A percentile compares a stretch with the other conserved stretches of the same genome.
phyloP scores from a whole-genome alignment of 2,888 invertebrate genomes.

The Crocallis elinguaria region DNA sequence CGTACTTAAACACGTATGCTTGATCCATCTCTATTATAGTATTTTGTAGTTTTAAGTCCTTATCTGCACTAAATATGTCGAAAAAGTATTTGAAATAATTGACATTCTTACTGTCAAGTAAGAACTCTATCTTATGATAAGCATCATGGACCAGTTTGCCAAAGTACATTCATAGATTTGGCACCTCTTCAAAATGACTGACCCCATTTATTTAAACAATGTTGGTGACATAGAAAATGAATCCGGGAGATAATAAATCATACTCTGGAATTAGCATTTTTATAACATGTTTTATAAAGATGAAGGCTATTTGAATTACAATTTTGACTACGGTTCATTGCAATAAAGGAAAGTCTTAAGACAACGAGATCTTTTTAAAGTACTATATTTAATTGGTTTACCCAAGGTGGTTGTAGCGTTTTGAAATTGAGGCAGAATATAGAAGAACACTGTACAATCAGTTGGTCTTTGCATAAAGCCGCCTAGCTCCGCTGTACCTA shows the following conservation, averaged over 20 bases:
- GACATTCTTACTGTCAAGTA: constrained; percentile 31
- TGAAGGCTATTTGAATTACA: neutral
- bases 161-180: constrained; percentile 40
- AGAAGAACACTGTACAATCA: neutral
- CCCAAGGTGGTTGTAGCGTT: neutral
- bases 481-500: constrained; percentile 1
- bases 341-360: neutral
- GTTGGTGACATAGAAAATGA: constrained; percentile 36
- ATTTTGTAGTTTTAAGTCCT: neutral
- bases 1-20: constrained; percentile 2
- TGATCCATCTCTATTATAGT: neutral
- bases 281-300: constrained; percentile 1
- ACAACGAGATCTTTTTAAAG: neutral
- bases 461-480: constrained; percentile 1
- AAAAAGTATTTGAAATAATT: constrained; percentile 8
- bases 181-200: constrained; percentile 39
- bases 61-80: neutral
- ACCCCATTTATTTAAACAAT: constrained; percentile 39
- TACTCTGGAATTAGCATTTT: constrained; percentile 15
- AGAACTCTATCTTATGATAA: constrained; percentile 37
- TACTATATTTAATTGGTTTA: neutral
- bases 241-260: constrained; percentile 28
- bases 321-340: neutral
- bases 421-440: neutral
- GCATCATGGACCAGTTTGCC: constrained; percentile 36